Conservation (phyloP, 2,797 vertebrate genomes). For the Tapirus indicus region DNA sequence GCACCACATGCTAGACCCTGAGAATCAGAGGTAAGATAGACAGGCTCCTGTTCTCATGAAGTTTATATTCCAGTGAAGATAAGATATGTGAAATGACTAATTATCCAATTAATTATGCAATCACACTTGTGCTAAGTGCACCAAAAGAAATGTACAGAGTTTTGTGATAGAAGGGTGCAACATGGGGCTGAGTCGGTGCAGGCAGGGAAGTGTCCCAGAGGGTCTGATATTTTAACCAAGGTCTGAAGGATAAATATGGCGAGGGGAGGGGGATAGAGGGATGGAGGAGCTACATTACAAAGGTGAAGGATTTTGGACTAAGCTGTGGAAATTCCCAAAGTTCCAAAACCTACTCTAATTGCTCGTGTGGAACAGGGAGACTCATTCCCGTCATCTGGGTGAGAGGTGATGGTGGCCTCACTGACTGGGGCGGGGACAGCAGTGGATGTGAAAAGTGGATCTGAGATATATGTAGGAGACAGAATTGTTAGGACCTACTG, state of each 20-base stretch:
- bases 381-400: not conserved
- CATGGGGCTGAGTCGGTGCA: too few species aligned
- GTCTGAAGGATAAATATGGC: too few species aligned
- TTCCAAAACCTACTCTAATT: not conserved
- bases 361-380: not conserved
- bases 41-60: not conserved
- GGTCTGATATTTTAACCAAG: too few species aligned
- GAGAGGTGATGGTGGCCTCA: not conserved
- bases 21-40: not conserved
- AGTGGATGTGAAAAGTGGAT: too few species aligned
- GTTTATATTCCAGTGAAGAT: not conserved
- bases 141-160: not conserved
- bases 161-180: not conserved
- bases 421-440: not conserved
- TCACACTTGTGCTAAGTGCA: not conserved
- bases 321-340: too few species aligned
- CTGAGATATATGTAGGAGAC: not conserved
- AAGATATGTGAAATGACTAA: not conserved
- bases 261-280: too few species aligned
- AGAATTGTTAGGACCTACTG: not conserved
- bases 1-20: not conserved
- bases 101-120: not conserved
- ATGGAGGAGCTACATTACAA: too few species aligned
- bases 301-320: too few species aligned
- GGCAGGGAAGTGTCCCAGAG: too few species aligned